Percentiles rank a stretch among this genome's conserved stretches.
These are phyloP conservation scores for Mythimna albipuncta DNA, from an alignment of 2,888 invertebrate genomes.

Conservation along the genomic window DNA sequence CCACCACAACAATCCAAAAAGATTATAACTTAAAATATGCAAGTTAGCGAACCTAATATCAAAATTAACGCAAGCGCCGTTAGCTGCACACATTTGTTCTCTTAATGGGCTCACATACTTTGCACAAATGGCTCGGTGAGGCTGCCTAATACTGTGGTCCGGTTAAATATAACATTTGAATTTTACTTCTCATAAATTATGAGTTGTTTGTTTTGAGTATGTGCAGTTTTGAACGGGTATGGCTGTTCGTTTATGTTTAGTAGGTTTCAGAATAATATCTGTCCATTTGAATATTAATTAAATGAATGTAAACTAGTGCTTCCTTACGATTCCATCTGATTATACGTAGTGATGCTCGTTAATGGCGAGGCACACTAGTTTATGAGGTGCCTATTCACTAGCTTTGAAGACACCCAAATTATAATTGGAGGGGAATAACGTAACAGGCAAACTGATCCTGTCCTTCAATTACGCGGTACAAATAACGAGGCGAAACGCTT, in stretches of 20 bases:
- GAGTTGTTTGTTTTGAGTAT: constrained; percentile 5
- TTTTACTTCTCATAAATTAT: constrained; percentile 5
- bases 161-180: constrained; percentile 30
- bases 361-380: too few relatives aligned
- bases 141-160: constrained; percentile 33
- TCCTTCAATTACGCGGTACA: too few relatives aligned
- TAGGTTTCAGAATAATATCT: background rate
- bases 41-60: constrained; percentile 35
- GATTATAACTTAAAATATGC: constrained; percentile 24
- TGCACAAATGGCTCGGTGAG: constrained; percentile 41
- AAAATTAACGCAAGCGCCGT: constrained; percentile 42
- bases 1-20: constrained; percentile 2
- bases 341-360: too few relatives aligned
- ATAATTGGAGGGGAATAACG: too few relatives aligned
- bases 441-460: too few relatives aligned
- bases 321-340: too few relatives aligned
- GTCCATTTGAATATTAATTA: too few relatives aligned
- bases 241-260: background rate
- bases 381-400: too few relatives aligned
- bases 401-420: too few relatives aligned
- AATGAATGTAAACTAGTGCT: too few relatives aligned
- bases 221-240: background rate
- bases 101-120: constrained; percentile 53
- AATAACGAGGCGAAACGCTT: too few relatives aligned
- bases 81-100: constrained; percentile 50